Evolutionary conservation across 2,797 vertebrate species (phyloP).

Genomic region (Discoglossus pictus): DNA sequence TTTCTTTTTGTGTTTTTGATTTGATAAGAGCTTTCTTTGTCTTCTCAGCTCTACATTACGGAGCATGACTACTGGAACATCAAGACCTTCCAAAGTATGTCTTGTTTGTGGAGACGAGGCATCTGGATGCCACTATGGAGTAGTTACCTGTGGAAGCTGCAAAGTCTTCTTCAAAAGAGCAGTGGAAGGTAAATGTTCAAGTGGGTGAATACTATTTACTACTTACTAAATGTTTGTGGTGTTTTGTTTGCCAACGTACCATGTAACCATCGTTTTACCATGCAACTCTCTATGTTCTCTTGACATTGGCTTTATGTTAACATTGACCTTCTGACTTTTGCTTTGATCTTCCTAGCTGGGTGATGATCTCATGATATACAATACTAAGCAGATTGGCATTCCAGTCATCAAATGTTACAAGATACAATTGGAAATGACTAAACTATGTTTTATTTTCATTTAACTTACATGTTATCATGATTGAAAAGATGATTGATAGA

Average conservation of each 20-base stretch:
- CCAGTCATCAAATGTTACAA: too few species aligned
- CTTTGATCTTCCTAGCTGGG: too few species aligned
- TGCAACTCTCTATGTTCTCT: neutral
- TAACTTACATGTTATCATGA: too few species aligned
- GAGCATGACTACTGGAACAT: constrained; percentile 85
- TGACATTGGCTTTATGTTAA: too few species aligned
- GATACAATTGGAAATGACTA: too few species aligned
- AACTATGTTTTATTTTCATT: too few species aligned
- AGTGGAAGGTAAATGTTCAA: constrained; percentile 90
- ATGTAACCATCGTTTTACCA: constrained; percentile 1
- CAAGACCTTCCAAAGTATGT: constrained; percentile 95
- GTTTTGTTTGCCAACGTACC: constrained; percentile 3
- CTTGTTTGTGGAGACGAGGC: constrained; percentile 97
- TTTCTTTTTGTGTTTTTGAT: too few species aligned
- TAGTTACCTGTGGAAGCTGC: constrained; percentile 98
- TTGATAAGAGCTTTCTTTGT: too few species aligned
- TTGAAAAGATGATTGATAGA: too few species aligned
- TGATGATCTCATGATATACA: too few species aligned
- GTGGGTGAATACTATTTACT: constrained; percentile 59
- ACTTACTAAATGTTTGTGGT: constrained; percentile 41
- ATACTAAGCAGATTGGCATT: too few species aligned
- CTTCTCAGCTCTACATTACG: constrained; percentile 85
- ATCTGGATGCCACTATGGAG: constrained; percentile 97
- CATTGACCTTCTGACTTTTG: too few species aligned
- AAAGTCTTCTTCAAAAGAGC: constrained; percentile 99